These are phyloP conservation scores for Drosophila elegans DNA, from an alignment of 1,140 invertebrate species.

Conservation along the genomic window DNA sequence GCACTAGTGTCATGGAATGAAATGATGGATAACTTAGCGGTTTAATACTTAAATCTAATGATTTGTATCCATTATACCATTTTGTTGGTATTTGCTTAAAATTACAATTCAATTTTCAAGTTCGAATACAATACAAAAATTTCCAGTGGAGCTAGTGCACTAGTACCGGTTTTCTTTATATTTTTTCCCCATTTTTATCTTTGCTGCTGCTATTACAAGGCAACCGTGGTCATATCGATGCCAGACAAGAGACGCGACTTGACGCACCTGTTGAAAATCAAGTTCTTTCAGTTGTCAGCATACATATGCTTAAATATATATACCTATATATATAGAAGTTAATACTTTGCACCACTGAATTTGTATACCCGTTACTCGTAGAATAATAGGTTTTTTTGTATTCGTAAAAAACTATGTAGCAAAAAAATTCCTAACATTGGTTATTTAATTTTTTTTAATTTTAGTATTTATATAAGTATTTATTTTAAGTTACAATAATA, in stretches of 20 bases:
- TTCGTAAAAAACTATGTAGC: no score
- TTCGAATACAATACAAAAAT: no score
- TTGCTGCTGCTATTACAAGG: slow-evolving; percentile 28
- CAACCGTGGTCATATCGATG: slow-evolving; percentile 47
- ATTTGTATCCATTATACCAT: no score
- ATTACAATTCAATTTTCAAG: no score
- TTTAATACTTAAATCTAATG: no score
- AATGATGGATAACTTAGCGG: no score
- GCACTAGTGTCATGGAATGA: no score
- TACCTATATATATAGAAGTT: not conserved
- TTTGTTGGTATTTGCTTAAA: no score
- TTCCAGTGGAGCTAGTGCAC: slow-evolving; percentile 27
- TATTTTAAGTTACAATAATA: no score
- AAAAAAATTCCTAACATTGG: no score
- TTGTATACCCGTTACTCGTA: not conserved
- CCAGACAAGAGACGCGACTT: slow-evolving; percentile 47
- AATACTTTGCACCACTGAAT: slow-evolving; percentile 1
- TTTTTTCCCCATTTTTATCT: slow-evolving; percentile 15
- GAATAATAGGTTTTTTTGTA: not conserved
- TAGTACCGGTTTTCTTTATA: slow-evolving; percentile 53
- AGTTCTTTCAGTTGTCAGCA: slow-evolving; percentile 61
- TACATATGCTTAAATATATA: not conserved
- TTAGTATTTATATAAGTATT: no score
- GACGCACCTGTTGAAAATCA: slow-evolving; percentile 77
- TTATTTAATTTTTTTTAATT: no score